Evolutionary conservation across 2,797 vertebrate genomes (phyloP).

Genomic region (Coccyzus lansbergi): DNA sequence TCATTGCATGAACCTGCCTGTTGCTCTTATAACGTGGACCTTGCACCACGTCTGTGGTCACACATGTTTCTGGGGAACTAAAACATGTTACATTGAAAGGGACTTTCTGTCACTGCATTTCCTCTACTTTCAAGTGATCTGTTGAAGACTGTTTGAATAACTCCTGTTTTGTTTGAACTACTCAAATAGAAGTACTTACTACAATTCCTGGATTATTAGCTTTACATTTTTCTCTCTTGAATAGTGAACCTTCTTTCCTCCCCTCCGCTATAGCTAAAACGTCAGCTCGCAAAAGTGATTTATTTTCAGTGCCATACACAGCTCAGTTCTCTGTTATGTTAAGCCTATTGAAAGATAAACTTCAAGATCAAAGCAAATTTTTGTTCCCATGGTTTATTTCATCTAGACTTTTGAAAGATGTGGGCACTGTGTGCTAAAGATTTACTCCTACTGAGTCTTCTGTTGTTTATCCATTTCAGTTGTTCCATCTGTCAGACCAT

Average conservation of each 20-base stretch:
- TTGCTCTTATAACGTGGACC: neutral
- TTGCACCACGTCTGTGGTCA: neutral
- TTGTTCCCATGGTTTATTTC: constrained; percentile 42
- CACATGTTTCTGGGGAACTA: neutral
- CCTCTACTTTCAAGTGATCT: neutral
- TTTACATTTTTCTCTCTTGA: neutral
- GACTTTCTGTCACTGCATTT: neutral
- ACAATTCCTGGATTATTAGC: neutral
- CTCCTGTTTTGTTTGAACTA: neutral
- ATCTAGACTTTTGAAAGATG: neutral
- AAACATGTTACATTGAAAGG: neutral
- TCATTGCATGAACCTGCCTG: neutral
- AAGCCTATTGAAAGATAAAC: constrained; percentile 29
- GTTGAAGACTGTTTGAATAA: neutral
- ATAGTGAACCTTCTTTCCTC: neutral
- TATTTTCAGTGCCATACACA: neutral
- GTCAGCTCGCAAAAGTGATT: neutral
- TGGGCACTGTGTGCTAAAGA: neutral
- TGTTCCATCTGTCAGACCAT: constrained; percentile 62
- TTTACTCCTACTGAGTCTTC: constrained; percentile 23
- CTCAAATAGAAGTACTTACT: neutral
- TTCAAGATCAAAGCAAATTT: constrained; percentile 49
- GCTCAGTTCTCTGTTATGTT: neutral
- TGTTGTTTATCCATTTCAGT: constrained; percentile 49
- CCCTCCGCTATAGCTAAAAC: neutral